Base-by-base conservation (phyloP, 2,797 vertebrate species). In the Enteromius treurensis region DNA sequence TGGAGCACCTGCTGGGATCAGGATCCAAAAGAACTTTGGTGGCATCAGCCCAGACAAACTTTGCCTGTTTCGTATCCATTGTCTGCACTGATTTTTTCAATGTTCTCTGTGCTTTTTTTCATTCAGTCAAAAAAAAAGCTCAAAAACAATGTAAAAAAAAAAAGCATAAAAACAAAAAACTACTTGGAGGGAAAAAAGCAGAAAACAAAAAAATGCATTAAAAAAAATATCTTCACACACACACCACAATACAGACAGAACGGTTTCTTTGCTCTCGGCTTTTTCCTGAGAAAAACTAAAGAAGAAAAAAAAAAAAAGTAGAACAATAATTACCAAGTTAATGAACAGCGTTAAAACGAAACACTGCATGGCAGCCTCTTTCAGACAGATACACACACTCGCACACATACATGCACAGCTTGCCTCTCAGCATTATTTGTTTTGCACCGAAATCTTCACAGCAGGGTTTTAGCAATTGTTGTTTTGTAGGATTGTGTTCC, bases 31-130 rank as follows among this genome's bases (percentile, higher is more conserved):
- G 84, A 86, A 92, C 87, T 40, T 45, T 51, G 80, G 89, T 90
- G 71, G 85, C 87, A 79, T 86, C 84, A 83, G 84, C 88, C 90
- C 65, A 81, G 81, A 90, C 81, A 69, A 89, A 91, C 88, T 91
- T 91, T 92, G 88, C 93, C 90, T 90, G 93, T 93, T 94, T 94
- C 90, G 58, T 94, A 93, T 90, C 91, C 91, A 91, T 93, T 93
- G 91, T 94, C 93, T 92, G 93, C 93, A 95, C 93, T 94, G 93
- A 93, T 90, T 93, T 92, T 94, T 93, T 90, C 89, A 92, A 93
- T 90, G 91, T 93, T 93, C 90, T 91, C 90, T 92, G 90, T 94
- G 92, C 88, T 91, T 91, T 93, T 91, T 92, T 84, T 69, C 91
- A 89, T 91, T 94, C 89, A 86, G 91, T 86, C 65, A 89, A 91